Conservation (phyloP, 2,797 vertebrate genomes). For the Chromis chromis region DNA sequence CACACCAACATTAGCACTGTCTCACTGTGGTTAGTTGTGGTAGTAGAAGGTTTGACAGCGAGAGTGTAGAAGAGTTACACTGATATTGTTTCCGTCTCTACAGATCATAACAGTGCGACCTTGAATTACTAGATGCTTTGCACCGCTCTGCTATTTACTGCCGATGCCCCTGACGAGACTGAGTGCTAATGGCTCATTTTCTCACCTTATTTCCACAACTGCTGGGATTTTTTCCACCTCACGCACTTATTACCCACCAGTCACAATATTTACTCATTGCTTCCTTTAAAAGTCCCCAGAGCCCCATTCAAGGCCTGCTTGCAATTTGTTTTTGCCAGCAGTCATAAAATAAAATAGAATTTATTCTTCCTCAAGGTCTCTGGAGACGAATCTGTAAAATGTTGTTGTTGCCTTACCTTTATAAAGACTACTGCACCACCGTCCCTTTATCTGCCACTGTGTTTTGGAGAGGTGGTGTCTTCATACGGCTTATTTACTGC, state of each 20-base stretch:
- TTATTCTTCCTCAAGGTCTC: constrained; percentile 29
- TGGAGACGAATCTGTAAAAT: constrained; percentile 5
- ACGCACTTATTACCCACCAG: constrained; percentile 16
- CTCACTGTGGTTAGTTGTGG: background rate
- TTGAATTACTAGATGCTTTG: constrained; percentile 28
- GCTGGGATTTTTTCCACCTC: constrained; percentile 20
- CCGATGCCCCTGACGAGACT: background rate
- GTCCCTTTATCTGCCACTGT: constrained; percentile 5
- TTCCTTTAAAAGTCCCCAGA: constrained; percentile 42
- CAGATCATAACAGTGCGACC: constrained; percentile 18
- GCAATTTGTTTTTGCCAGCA: constrained; percentile 34
- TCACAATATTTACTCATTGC: constrained; percentile 37
- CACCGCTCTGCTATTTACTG: background rate
- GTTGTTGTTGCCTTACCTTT: background rate
- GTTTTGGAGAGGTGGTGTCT: background rate
- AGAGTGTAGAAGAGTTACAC: background rate
- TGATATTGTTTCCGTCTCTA: constrained; percentile 23
- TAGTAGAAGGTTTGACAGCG: background rate
- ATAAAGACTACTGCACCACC: constrained; percentile 15
- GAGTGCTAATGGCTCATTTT: constrained; percentile 17
- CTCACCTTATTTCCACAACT: background rate
- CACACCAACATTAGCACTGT: constrained; percentile 15
- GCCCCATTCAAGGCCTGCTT: background rate
- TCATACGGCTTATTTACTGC: background rate
- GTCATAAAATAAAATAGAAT: constrained; percentile 42